Conservation (phyloP, 2,888 invertebrate species). For the Hypena proboscidalis region DNA sequence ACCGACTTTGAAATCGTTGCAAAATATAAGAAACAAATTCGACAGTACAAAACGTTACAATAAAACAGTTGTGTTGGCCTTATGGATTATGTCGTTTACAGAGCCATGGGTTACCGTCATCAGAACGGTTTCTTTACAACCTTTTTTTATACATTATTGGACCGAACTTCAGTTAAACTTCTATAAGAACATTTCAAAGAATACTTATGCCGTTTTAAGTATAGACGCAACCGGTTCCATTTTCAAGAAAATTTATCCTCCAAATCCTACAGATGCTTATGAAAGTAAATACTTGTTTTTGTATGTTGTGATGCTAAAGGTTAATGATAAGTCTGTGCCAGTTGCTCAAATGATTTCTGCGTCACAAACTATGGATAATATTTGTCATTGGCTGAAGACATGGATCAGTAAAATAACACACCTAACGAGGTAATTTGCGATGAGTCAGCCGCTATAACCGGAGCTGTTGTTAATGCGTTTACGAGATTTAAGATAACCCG, state of each 20-base stretch:
- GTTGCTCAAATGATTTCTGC: slow-evolving; percentile 13
- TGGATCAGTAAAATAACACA: slow-evolving; percentile 15
- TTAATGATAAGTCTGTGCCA: slow-evolving; percentile 7
- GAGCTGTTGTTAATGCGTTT: slow-evolving; percentile 11
- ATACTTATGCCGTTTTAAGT: slow-evolving; percentile 9
- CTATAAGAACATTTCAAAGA: slow-evolving; percentile 6
- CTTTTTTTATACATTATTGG: slow-evolving; percentile 20
- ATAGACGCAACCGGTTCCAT: slow-evolving; percentile 18
- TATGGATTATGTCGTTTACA: slow-evolving; percentile 19
- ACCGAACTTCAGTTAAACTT: slow-evolving; percentile 13
- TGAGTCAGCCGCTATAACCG: slow-evolving; percentile 8
- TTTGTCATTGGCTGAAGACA: slow-evolving; percentile 15
- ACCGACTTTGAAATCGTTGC: slow-evolving; percentile 10
- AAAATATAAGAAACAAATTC: slow-evolving; percentile 13
- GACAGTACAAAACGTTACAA: slow-evolving; percentile 16
- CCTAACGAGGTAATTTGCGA: too few relatives aligned
- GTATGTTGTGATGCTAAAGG: slow-evolving; percentile 12
- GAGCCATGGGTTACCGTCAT: slow-evolving; percentile 10
- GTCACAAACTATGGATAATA: slow-evolving; percentile 12
- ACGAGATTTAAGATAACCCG: slow-evolving; percentile 9
- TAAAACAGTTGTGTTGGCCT: slow-evolving; percentile 11
- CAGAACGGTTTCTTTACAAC: slow-evolving; percentile 15
- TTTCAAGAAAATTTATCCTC: slow-evolving; percentile 10
- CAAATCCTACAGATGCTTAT: slow-evolving; percentile 10
- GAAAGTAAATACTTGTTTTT: slow-evolving; percentile 21